Conservation (phyloP, 2,888 invertebrate genomes). For the Nipponacmea schrenckii region DNA sequence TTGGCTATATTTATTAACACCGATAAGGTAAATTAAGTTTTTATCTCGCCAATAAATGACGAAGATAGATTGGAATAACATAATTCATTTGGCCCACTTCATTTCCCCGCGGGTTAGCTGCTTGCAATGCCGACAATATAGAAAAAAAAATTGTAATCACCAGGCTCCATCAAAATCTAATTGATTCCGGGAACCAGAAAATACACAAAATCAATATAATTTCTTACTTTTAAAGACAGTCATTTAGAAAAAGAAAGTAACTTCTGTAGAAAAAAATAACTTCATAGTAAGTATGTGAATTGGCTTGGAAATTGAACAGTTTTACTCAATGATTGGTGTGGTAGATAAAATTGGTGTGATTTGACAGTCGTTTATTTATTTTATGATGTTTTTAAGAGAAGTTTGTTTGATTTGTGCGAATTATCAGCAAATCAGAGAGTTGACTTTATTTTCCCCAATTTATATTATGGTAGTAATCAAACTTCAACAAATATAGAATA, state of each 20-base stretch:
- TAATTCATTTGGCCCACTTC: not conserved
- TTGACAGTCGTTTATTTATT: too few species aligned
- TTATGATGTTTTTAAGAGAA: too few species aligned
- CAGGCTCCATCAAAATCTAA: constrained; percentile 5
- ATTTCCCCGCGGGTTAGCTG: not conserved
- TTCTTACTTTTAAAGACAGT: not conserved
- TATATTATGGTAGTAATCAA: too few species aligned
- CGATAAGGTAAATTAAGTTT: constrained; percentile 1
- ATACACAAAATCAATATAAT: not conserved
- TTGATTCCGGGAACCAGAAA: constrained; percentile 5
- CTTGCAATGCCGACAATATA: not conserved
- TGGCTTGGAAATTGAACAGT: too few species aligned
- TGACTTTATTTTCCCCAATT: too few species aligned
- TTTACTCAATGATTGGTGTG: too few species aligned
- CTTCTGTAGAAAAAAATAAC: not conserved
- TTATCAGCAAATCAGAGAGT: too few species aligned
- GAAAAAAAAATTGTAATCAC: not conserved
- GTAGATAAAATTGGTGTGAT: too few species aligned
- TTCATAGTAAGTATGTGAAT: too few species aligned
- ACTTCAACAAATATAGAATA: too few species aligned
- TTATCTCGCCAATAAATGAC: not conserved
- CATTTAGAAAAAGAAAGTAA: not conserved
- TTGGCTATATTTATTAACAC: not conserved
- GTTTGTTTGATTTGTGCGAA: too few species aligned
- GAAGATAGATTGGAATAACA: not conserved